Percentiles rank a stretch among this genome's conserved stretches.
Evolutionary conservation across 2,888 invertebrate species (phyloP).

Genomic region (Caradrina clavipalpis): DNA sequence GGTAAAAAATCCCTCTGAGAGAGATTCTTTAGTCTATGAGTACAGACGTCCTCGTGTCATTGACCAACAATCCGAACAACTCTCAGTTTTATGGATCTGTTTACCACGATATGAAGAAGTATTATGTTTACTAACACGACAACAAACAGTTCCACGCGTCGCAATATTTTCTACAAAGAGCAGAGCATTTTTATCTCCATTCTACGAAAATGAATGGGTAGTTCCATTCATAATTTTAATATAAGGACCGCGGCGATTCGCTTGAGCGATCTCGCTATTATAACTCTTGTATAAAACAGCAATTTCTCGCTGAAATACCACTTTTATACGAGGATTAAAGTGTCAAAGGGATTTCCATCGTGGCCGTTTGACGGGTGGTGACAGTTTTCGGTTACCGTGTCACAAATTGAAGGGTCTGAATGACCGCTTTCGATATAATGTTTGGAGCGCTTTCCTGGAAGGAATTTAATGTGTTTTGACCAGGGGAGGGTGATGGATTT

Average conservation of each 20-base stretch:
- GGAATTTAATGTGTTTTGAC: slow-evolving; percentile 7
- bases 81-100: not conserved
- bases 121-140: slow-evolving; percentile 13
- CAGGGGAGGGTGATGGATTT: not conserved
- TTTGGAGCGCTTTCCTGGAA: slow-evolving; percentile 3
- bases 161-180: slow-evolving; percentile 35
- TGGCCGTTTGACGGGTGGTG: slow-evolving; percentile 44
- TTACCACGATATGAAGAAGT: slow-evolving; percentile 15
- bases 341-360: slow-evolving; percentile 56
- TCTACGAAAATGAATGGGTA: slow-evolving; percentile 41
- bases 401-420: slow-evolving; percentile 48
- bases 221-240: slow-evolving; percentile 61
- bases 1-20: no score
- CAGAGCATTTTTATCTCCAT: slow-evolving; percentile 36
- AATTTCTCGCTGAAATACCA: slow-evolving; percentile 48
- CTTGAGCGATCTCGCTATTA: slow-evolving; percentile 35
- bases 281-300: slow-evolving; percentile 41
- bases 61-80: not conserved
- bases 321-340: slow-evolving; percentile 61
- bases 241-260: slow-evolving; percentile 34
- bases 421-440: slow-evolving; percentile 18
- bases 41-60: no score
- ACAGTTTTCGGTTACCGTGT: slow-evolving; percentile 59
- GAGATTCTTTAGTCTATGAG: not conserved
- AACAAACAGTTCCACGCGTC: slow-evolving; percentile 10